Conservation (phyloP, 2,888 invertebrate genomes). For the Drosophila demipolita region DNA sequence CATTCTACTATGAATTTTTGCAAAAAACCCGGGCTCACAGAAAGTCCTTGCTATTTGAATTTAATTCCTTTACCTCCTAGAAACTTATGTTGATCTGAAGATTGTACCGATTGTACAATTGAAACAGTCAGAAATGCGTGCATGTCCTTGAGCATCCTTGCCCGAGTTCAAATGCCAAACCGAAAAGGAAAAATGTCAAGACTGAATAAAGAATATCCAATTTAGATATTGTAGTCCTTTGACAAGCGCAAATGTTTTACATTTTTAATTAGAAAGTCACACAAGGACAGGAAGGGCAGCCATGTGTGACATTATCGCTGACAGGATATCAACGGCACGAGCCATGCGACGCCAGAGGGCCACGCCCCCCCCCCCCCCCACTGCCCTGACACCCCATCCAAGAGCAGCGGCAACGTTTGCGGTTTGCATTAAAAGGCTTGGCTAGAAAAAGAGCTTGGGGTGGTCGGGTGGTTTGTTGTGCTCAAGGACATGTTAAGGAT, state of each 20-base stretch:
- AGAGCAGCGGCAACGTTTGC: conserved; percentile 23
- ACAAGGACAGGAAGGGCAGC: conserved; percentile 41
- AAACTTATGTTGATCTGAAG: not conserved
- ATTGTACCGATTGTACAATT: not conserved
- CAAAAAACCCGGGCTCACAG: too few relatives aligned
- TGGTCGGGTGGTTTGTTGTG: conserved; percentile 8
- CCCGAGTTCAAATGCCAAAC: conserved; percentile 23
- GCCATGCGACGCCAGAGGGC: conserved; percentile 34
- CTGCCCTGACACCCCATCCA: conserved; percentile 47
- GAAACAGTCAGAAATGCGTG: not conserved
- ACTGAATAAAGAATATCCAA: conserved; percentile 32
- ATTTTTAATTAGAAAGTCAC: conserved; percentile 79
- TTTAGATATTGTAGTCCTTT: conserved; percentile 47
- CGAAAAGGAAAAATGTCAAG: conserved; percentile 29
- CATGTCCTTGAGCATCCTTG: conserved; percentile 4
- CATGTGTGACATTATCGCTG: conserved; percentile 77
- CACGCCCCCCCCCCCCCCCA: conserved; percentile 40
- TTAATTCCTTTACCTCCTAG: not conserved
- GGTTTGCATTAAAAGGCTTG: conserved; percentile 49
- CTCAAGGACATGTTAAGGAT: conserved; percentile 69
- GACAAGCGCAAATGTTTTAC: conserved; percentile 66
- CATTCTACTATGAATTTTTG: not conserved
- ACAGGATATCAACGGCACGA: conserved; percentile 58
- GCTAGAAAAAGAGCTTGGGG: conserved; percentile 19
- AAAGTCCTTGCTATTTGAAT: not conserved